Conservation (phyloP, 2,888 invertebrate genomes). For the Eupithecia exiguata region DNA sequence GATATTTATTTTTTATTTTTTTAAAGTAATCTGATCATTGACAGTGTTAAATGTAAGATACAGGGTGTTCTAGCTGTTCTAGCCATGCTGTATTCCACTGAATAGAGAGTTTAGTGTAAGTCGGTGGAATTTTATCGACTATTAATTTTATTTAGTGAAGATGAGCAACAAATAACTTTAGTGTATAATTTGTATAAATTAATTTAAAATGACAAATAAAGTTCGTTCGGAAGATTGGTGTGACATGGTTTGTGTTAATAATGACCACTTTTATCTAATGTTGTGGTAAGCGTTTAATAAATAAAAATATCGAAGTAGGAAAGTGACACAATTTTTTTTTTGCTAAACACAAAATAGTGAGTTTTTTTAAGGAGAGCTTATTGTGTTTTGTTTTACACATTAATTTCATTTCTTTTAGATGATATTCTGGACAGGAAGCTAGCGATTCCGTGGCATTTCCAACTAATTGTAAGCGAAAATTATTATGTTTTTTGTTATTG, state of each 20-base stretch:
- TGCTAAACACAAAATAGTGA: not conserved
- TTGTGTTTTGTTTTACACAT: not conserved
- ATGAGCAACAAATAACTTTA: constrained; percentile 46
- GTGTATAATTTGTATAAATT: constrained; percentile 44
- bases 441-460: not conserved
- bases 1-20: not conserved
- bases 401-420: not conserved
- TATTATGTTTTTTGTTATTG: not conserved
- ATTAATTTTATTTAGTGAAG: constrained; percentile 52
- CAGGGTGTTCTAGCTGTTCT: constrained; percentile 11
- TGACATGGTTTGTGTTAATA: constrained; percentile 6
- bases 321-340: not conserved
- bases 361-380: not conserved
- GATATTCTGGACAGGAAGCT: not conserved
- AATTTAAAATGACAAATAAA: constrained; percentile 44
- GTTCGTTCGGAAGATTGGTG: constrained; percentile 18
- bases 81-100: not conserved
- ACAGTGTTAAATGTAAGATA: too few relatives aligned
- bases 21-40: not conserved
- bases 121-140: constrained; percentile 49
- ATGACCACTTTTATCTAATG: not conserved
- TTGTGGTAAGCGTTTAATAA: not conserved
- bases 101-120: constrained; percentile 45
- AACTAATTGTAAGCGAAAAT: not conserved
- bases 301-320: not conserved